Base-by-base conservation (phyloP, 2,797 vertebrate genomes). In the Corythornis leucogaster region DNA sequence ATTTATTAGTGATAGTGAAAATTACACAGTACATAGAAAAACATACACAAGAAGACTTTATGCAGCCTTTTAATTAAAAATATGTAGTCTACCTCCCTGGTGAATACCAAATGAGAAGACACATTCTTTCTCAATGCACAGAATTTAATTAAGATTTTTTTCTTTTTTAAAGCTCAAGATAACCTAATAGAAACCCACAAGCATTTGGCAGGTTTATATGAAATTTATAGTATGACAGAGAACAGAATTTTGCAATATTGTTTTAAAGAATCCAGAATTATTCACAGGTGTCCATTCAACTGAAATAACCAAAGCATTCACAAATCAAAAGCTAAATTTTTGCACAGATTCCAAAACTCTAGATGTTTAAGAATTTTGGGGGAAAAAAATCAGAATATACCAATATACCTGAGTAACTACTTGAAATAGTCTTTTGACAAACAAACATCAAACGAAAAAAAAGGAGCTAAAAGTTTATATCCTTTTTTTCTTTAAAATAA, bases 41-140 rank as follows among this genome's bases (percentile, higher is more conserved):
- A 43, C 19, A 54, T 1, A 48, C 3, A 31, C 15, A 62, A 22
- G 22, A 53, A 0, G 2, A 61, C 17, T 43, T 57, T 26, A 46
- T 5, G 45, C 58, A 26, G 31, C 4, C 0, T 26, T 71, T 53
- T 45, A 7, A 69, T 53, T 14, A 16, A 2, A 33, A n/a, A 75
- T 45, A 9, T 12, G 9, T 20, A 8, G 1, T 42, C 4, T 14
- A 6, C 21, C 35, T 78, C 30, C 16, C 10, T 54, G 55, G 25
- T 48, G 20, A 62, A 0, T 40, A 58, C 30, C 61, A 9, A 20
- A 18, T 28, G 2, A 58, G 4, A 11, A 48, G 15, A 19, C 35
- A 10, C 61, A 54, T 63, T 73, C 33, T 22, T 19, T 42, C 31
- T 46, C 54, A 55, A 33, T 9, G n/a, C 12, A 75, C 38, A 30